phyloP scores from a whole-genome alignment of 2,113 vertebrate genomes.

The Phoenicopterus ruber region DNA sequence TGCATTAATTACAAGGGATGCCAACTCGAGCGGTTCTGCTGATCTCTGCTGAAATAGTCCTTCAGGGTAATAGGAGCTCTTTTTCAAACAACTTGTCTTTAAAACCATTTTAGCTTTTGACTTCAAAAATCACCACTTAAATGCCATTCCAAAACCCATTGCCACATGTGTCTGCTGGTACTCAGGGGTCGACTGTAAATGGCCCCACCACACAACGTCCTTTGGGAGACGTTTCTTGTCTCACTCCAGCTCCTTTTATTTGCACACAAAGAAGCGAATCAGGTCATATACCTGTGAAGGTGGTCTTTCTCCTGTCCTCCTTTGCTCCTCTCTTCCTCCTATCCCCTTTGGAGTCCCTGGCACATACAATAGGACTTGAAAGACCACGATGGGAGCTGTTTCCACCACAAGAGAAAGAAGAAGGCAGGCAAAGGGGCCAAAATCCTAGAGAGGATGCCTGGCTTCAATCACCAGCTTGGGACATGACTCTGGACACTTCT shows the following conservation, averaged over 20 bases:
- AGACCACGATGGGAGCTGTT: not conserved
- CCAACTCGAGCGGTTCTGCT: not conserved
- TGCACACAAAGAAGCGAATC: not conserved
- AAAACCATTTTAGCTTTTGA: not conserved
- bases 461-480: not conserved
- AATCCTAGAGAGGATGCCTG: not conserved
- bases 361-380: not conserved
- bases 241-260: not conserved
- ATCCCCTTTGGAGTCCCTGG: accelerated
- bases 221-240: not conserved
- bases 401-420: not conserved
- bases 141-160: not conserved
- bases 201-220: not conserved
- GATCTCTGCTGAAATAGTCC: not conserved
- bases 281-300: not conserved
- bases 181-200: not conserved
- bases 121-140: not conserved
- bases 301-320: not conserved
- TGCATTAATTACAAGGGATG: not conserved
- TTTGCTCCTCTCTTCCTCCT: not conserved
- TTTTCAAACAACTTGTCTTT: not conserved
- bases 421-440: not conserved
- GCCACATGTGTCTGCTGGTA: not conserved
- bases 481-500: not conserved
- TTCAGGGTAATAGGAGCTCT: not conserved